These are phyloP conservation scores for Dicycla oo DNA, from an alignment of 2,888 invertebrate species.

Conservation along the genomic window DNA sequence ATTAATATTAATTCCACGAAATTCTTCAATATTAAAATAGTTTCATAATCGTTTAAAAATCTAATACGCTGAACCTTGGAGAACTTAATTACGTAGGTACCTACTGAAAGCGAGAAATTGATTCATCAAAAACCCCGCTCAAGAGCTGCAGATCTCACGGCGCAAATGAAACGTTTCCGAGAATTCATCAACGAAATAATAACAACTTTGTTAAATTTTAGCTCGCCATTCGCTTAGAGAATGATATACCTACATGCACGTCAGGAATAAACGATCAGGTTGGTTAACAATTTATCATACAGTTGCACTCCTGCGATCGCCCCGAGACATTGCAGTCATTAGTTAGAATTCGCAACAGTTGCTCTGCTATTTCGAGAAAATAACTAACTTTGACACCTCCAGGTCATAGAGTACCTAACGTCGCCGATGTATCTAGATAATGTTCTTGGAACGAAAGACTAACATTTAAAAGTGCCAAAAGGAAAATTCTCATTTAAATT, in stretches of 20 bases:
- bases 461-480: conserved; percentile 65
- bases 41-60: conserved; percentile 51
- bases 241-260: conserved; percentile 74
- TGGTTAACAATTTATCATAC: conserved; percentile 80
- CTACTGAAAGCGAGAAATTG: conserved; percentile 54
- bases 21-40: conserved; percentile 36
- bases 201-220: conserved; percentile 62
- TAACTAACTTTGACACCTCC: conserved; percentile 71
- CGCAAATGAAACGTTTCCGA: conserved; percentile 57
- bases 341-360: conserved; percentile 84
- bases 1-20: conserved; percentile 48
- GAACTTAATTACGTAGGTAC: conserved; percentile 41
- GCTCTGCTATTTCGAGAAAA: conserved; percentile 79
- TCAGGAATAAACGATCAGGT: conserved; percentile 77
- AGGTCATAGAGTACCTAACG: conserved; percentile 72
- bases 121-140: conserved; percentile 44
- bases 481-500: conserved; percentile 67
- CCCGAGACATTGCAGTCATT: conserved; percentile 79
- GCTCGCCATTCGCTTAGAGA: conserved; percentile 62
- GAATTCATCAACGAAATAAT: conserved; percentile 64
- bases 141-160: conserved; percentile 44
- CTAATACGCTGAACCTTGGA: conserved; percentile 55
- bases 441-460: conserved; percentile 52
- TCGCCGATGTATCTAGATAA: conserved; percentile 47
- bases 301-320: conserved; percentile 76